Percentiles rank a stretch among this genome's conserved stretches.
These are phyloP conservation scores for Rhynchopsitta pachyrhyncha DNA, from an alignment of 2,113 vertebrate genomes.

Conservation along the genomic window DNA sequence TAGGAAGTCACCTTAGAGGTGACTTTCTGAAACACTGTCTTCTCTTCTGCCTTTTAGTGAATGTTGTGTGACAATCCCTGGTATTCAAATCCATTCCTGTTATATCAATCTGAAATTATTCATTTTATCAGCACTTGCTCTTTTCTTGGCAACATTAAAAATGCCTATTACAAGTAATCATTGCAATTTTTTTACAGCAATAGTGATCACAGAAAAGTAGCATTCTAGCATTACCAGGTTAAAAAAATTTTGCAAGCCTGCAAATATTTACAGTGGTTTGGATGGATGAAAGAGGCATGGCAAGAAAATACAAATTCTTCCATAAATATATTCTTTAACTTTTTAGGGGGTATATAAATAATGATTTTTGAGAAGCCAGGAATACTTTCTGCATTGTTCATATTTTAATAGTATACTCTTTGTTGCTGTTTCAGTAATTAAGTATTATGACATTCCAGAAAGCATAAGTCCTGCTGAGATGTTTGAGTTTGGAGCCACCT, in stretches of 20 bases:
- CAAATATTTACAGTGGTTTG: neutral
- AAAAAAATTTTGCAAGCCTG: neutral
- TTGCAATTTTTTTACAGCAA: neutral
- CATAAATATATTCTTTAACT: conserved; percentile 54
- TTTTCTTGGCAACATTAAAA: neutral
- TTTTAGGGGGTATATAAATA: conserved; percentile 67
- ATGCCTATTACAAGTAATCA: neutral
- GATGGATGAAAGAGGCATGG: neutral
- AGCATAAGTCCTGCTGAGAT: conserved; percentile 76
- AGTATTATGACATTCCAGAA: conserved; percentile 73
- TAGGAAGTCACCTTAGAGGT: neutral
- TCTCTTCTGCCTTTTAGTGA: neutral
- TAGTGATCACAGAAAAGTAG: neutral
- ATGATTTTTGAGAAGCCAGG: conserved; percentile 53
- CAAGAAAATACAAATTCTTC: conserved; percentile 55
- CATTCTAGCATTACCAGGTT: neutral
- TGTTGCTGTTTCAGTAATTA: conserved; percentile 75
- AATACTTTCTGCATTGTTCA: conserved; percentile 67
- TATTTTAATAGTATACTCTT: conserved; percentile 64
- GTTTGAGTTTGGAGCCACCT: conserved; percentile 74
- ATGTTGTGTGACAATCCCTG: neutral
- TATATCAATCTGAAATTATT: neutral
- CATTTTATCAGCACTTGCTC: neutral
- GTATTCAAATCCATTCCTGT: neutral
- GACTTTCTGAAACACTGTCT: neutral